Conservation (phyloP, 2,888 invertebrate genomes). For the Mythimna lalbum region DNA sequence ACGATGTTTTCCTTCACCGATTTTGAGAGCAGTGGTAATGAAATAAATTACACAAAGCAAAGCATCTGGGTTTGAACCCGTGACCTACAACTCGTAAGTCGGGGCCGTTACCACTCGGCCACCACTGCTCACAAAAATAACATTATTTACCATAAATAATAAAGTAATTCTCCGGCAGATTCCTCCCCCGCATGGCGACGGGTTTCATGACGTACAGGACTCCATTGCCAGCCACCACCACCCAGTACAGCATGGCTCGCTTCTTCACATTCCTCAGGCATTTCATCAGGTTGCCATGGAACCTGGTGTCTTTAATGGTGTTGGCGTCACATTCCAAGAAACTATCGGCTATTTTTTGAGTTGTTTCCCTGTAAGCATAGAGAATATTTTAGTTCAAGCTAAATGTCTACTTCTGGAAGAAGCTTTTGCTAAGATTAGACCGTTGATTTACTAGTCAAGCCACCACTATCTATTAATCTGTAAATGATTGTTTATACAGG, state of each 20-base stretch:
- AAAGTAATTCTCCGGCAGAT: constrained; percentile 57
- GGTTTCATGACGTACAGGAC: constrained; percentile 53
- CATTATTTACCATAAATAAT: constrained; percentile 55
- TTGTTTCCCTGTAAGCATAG: constrained; percentile 51
- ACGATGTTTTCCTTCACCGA: too few relatives aligned
- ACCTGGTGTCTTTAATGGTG: constrained; percentile 59
- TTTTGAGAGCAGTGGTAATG: too few relatives aligned
- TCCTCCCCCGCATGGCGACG: constrained; percentile 39
- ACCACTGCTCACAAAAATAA: too few relatives aligned
- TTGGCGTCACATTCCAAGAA: constrained; percentile 64
- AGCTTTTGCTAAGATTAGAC: too few relatives aligned
- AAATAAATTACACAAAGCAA: too few relatives aligned
- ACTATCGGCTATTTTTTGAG: constrained; percentile 57
- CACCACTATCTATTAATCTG: too few relatives aligned
- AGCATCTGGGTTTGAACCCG: too few relatives aligned
- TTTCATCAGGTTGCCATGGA: constrained; percentile 56
- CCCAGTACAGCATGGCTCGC: constrained; percentile 61
- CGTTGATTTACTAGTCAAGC: too few relatives aligned
- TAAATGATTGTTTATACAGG: too few relatives aligned
- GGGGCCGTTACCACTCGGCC: too few relatives aligned
- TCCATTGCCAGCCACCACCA: constrained; percentile 51
- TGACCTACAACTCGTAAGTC: too few relatives aligned
- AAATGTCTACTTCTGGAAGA: background rate
- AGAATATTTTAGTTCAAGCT: background rate
- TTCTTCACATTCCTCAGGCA: constrained; percentile 55